A percentile compares a stretch with the other conserved stretches of the same genome.
Conservation (phyloP, 1,140 invertebrate species). For the Pseudomyrmex flavicornis region DNA sequence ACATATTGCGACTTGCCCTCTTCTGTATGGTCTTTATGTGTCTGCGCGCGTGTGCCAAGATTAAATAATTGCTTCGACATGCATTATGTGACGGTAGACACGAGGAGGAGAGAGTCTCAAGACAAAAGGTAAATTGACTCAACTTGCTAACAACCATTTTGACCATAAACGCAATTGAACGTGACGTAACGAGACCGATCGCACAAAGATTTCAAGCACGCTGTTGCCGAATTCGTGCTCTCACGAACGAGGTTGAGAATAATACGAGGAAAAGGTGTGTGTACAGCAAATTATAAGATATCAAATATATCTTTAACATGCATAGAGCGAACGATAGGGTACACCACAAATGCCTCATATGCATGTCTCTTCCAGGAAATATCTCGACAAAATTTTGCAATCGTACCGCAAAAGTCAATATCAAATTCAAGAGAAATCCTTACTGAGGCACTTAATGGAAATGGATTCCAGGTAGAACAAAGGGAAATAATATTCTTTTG, state of each 20-base stretch:
- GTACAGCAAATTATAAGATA: not conserved
- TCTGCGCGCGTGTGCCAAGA: slow-evolving; percentile 9
- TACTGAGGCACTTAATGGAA: not conserved
- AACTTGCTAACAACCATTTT: slow-evolving; percentile 41
- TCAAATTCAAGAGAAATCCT: no score
- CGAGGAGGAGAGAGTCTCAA: slow-evolving; percentile 1
- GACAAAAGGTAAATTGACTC: slow-evolving; percentile 59
- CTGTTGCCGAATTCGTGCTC: not conserved
- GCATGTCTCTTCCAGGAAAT: not conserved
- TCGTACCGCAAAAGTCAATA: no score
- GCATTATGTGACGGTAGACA: slow-evolving; percentile 34
- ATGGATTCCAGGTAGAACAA: not conserved
- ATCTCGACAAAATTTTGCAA: no score
- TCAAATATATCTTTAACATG: not conserved
- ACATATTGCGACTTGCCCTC: slow-evolving; percentile 28
- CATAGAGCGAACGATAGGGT: no score
- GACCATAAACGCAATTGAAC: slow-evolving; percentile 29
- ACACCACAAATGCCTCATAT: not conserved
- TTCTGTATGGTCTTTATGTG: slow-evolving; percentile 10
- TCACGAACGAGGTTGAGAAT: not conserved
- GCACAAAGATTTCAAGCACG: not conserved
- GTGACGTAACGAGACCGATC: slow-evolving; percentile 17
- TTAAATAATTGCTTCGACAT: slow-evolving; percentile 67
- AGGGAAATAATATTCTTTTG: not conserved
- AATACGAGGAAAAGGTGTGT: not conserved